A percentile compares a stretch with the other conserved stretches of the same genome.
Conservation (phyloP, 2,797 vertebrate species). For the Chelonia mydas region DNA sequence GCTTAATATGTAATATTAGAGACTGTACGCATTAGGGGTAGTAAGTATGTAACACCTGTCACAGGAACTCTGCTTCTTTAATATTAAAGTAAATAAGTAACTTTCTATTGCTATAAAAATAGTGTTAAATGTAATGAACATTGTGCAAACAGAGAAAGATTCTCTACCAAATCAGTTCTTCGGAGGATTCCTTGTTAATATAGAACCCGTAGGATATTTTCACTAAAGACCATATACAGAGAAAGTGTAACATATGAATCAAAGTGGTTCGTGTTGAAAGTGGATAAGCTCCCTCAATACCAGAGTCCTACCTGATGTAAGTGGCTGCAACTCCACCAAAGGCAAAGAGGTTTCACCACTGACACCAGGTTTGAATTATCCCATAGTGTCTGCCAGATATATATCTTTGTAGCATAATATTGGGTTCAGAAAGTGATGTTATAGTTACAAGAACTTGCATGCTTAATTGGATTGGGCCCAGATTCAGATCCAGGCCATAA, state of each 20-base stretch:
- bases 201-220: background rate
- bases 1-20: background rate
- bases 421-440: background rate
- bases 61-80: background rate
- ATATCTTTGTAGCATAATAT: accelerated
- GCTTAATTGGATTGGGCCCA: background rate
- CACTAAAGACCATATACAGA: background rate
- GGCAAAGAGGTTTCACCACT: background rate
- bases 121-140: background rate
- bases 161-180: background rate
- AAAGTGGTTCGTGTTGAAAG: background rate
- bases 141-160: background rate
- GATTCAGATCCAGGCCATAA: background rate
- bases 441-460: accelerated
- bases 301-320: background rate
- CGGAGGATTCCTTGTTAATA: background rate
- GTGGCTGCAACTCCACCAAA: background rate
- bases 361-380: background rate
- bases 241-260: background rate
- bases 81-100: background rate
- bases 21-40: background rate
- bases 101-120: background rate
- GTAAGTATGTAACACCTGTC: background rate
- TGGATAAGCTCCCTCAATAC: conserved; percentile 17
- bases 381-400: background rate